phyloP scores from a whole-genome alignment of 2,888 invertebrate genomes.

The Calephelis perditalis region DNA sequence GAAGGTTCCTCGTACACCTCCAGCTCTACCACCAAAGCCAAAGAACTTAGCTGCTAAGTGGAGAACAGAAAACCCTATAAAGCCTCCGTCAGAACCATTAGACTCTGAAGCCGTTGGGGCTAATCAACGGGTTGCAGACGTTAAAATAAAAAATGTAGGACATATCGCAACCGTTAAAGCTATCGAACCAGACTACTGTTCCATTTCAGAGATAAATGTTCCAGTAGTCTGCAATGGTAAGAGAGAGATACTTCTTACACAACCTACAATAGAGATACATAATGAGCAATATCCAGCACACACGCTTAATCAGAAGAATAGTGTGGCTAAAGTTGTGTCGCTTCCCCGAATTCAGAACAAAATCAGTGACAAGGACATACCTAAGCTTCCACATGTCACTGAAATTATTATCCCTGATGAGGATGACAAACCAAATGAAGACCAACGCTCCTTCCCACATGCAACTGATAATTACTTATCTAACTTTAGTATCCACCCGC shows the following conservation, averaged over 20 bases:
- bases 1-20: conserved; percentile 82
- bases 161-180: conserved; percentile 68
- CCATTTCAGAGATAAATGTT: conserved; percentile 86
- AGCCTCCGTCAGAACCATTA: conserved; percentile 60
- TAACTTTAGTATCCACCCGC: conserved; percentile 60
- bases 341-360: conserved; percentile 65
- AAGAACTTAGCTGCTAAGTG: conserved; percentile 83
- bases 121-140: conserved; percentile 78
- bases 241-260: conserved; percentile 72
- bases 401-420: conserved; percentile 85
- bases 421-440: conserved; percentile 67
- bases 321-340: conserved; percentile 66
- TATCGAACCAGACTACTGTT: conserved; percentile 85
- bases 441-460: conserved; percentile 55
- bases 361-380: conserved; percentile 80
- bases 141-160: conserved; percentile 74
- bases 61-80: conserved; percentile 74
- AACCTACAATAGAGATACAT: conserved; percentile 74
- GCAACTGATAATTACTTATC: conserved; percentile 58
- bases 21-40: conserved; percentile 88
- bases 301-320: conserved; percentile 57
- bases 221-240: conserved; percentile 78
- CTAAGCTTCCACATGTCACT: conserved; percentile 85
- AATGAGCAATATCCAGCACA: conserved; percentile 69
- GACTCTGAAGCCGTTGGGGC: conserved; percentile 78